Evolutionary conservation across 2,888 invertebrate species (phyloP).

Genomic region (Shargacucullia verbasci): DNA sequence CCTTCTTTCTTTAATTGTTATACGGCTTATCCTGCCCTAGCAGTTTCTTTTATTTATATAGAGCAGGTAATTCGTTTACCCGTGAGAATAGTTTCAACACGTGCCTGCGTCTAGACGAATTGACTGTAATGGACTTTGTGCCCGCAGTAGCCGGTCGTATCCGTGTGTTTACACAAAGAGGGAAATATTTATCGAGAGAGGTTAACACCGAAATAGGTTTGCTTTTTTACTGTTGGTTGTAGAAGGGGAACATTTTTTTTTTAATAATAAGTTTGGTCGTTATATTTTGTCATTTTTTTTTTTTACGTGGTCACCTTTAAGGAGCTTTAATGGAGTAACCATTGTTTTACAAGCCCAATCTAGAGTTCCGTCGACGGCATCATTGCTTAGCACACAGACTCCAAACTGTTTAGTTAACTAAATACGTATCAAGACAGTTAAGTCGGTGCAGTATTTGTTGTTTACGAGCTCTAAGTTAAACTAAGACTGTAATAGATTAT

Average conservation of each 20-base stretch:
- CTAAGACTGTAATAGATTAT: conserved; percentile 9
- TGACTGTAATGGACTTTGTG: conserved; percentile 85
- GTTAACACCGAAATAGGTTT: conserved; percentile 55
- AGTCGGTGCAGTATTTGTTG: too few species aligned
- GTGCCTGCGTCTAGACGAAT: conserved; percentile 83
- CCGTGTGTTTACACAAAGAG: conserved; percentile 65
- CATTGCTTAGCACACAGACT: too few species aligned
- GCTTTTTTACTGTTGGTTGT: conserved; percentile 42
- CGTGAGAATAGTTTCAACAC: conserved; percentile 86
- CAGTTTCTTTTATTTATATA: conserved; percentile 80
- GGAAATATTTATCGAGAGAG: conserved; percentile 66
- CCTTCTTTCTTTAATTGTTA: conserved; percentile 74
- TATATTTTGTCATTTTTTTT: background rate
- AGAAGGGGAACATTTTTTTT: background rate
- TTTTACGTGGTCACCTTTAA: too few species aligned
- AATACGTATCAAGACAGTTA: too few species aligned
- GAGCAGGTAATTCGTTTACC: conserved; percentile 84
- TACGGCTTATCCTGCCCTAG: conserved; percentile 72
- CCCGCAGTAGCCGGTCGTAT: conserved; percentile 65
- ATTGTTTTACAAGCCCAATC: too few species aligned
- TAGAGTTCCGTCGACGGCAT: too few species aligned
- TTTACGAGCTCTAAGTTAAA: too few species aligned
- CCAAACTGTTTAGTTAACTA: too few species aligned
- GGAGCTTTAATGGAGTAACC: too few species aligned
- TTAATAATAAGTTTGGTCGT: conserved; percentile 2